These are phyloP conservation scores for Xerus inauris DNA, from an alignment of 2,113 vertebrate genomes.

Conservation along the genomic window DNA sequence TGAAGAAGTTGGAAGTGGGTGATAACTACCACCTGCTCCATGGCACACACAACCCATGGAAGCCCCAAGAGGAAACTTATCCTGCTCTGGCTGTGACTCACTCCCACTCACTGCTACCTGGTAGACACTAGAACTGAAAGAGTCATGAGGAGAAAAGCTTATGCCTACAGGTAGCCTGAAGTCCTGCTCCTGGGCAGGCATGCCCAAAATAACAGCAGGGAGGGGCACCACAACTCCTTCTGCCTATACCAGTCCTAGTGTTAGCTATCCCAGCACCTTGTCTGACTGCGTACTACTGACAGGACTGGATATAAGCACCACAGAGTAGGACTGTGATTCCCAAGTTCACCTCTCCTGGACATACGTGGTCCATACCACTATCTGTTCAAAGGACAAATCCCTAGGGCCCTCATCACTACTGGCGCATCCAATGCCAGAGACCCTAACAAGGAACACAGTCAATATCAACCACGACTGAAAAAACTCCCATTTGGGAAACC, in stretches of 20 bases:
- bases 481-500: not conserved
- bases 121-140: not conserved
- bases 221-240: not conserved
- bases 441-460: not conserved
- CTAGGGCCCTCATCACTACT: not conserved
- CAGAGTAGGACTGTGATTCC: not conserved
- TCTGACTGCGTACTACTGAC: not conserved
- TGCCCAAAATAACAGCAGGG: not conserved
- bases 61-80: not conserved
- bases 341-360: fast-evolving
- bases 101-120: not conserved
- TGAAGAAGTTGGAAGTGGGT: not conserved
- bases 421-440: not conserved
- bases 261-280: too few species aligned
- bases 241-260: too few species aligned
- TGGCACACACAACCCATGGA: not conserved
- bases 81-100: too few species aligned
- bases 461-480: not conserved
- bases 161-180: too few species aligned
- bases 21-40: not conserved
- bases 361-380: too few species aligned
- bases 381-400: too few species aligned
- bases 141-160: too few species aligned
- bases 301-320: not conserved
- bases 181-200: too few species aligned